These are phyloP conservation scores for Cyclargus thomasi DNA, from an alignment of 1,140 invertebrate genomes.

Conservation along the genomic window DNA sequence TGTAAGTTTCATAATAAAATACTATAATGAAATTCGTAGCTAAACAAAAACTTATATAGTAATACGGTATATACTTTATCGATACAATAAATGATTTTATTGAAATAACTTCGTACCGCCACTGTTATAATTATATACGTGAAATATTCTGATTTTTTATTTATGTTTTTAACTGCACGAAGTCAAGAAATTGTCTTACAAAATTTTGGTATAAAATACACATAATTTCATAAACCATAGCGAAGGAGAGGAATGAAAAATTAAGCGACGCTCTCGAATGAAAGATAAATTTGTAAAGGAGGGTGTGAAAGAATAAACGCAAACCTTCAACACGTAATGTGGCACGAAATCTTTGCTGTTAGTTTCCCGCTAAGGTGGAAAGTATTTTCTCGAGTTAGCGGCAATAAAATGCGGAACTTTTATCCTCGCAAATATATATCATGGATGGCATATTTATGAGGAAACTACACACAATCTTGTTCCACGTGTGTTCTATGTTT, in stretches of 20 bases:
- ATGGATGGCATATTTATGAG: conserved; percentile 19
- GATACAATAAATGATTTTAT: too few species aligned
- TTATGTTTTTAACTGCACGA: too few species aligned
- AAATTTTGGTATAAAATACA: not conserved
- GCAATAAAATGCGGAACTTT: conserved; percentile 10
- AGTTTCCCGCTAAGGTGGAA: conserved; percentile 10
- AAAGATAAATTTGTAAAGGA: conserved; percentile 1
- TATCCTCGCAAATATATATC: conserved; percentile 9
- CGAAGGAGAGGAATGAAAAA: not conserved
- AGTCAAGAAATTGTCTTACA: not conserved
- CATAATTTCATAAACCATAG: not conserved
- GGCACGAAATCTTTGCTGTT: conserved; percentile 9
- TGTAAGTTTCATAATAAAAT: too few species aligned
- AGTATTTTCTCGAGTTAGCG: conserved; percentile 8
- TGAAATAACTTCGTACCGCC: too few species aligned
- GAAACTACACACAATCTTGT: conserved; percentile 20
- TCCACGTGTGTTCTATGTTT: conserved; percentile 5
- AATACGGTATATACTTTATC: too few species aligned
- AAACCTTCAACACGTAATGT: not conserved
- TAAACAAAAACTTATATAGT: too few species aligned
- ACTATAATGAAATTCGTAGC: too few species aligned
- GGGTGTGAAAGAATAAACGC: not conserved
- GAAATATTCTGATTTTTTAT: too few species aligned
- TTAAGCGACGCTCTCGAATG: not conserved
- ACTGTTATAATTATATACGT: too few species aligned